Percentiles rank a stretch among this genome's conserved stretches.
These are phyloP conservation scores for Aricia artaxerxes DNA, from an alignment of 2,888 invertebrate genomes.

Conservation along the genomic window DNA sequence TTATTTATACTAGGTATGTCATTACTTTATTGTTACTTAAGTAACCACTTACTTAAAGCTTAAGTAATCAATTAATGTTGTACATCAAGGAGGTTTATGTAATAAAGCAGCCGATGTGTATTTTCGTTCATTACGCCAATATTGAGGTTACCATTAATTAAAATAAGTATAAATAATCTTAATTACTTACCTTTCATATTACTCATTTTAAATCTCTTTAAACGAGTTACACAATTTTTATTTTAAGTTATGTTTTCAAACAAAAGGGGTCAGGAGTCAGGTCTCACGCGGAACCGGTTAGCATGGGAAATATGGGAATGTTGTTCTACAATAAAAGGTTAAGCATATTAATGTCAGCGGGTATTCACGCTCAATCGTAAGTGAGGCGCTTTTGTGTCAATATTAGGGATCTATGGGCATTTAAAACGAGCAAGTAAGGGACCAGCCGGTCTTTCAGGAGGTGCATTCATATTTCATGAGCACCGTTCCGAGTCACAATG, in stretches of 20 bases:
- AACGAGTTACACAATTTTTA: slow-evolving; percentile 21
- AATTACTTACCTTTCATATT: neutral
- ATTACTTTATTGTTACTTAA: neutral
- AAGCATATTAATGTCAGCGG: slow-evolving; percentile 46
- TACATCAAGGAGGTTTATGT: neutral
- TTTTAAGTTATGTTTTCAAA: slow-evolving; percentile 13
- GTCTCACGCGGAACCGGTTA: slow-evolving; percentile 45
- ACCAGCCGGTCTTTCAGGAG: slow-evolving; percentile 66
- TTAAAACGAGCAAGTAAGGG: slow-evolving; percentile 45
- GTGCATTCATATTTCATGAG: slow-evolving; percentile 76
- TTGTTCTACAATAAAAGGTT: slow-evolving; percentile 60
- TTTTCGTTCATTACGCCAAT: neutral
- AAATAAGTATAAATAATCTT: neutral
- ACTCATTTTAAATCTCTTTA: neutral
- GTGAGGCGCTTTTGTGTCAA: slow-evolving; percentile 44
- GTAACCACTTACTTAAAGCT: neutral
- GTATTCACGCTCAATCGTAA: slow-evolving; percentile 35
- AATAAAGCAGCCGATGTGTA: neutral
- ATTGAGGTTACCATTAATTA: neutral
- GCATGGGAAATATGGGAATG: slow-evolving; percentile 50
- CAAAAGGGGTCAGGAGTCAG: slow-evolving; percentile 20
- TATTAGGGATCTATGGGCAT: slow-evolving; percentile 44
- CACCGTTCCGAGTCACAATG: slow-evolving; percentile 67
- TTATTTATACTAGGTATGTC: neutral
- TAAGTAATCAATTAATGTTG: neutral